These are phyloP conservation scores for Brachionus plicatilis DNA, from an alignment of 1,140 invertebrate genomes.

Conservation along the genomic window DNA sequence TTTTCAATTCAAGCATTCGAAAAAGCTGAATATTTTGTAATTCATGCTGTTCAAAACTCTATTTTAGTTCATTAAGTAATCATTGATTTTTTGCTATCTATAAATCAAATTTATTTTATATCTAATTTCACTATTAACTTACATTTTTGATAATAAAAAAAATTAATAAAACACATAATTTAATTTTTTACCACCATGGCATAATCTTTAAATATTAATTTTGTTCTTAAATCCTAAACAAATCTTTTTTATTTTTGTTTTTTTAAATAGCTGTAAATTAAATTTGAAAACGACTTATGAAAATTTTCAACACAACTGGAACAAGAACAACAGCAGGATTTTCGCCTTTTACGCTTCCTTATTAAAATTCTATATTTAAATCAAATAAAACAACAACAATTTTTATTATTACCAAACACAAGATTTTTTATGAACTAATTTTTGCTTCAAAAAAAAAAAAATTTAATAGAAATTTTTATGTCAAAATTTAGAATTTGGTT, in stretches of 20 bases:
- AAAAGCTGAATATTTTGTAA: neutral
- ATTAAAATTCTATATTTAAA: neutral
- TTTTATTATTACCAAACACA: neutral
- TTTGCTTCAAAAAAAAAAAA: neutral
- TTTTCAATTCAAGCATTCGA: neutral
- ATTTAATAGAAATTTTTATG: neutral
- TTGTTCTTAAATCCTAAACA: neutral
- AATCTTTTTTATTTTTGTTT: neutral
- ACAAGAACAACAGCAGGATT: neutral
- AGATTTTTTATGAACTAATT: neutral
- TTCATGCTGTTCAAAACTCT: neutral
- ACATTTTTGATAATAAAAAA: neutral
- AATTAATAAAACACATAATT: neutral
- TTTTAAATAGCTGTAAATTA: neutral
- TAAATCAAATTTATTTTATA: neutral
- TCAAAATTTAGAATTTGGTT: neutral
- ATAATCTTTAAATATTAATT: neutral
- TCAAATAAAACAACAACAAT: neutral
- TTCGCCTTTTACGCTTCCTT: neutral
- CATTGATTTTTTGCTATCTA: neutral
- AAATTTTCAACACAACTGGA: neutral
- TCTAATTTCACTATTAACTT: neutral
- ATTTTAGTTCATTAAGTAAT: neutral
- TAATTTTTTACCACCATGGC: neutral
- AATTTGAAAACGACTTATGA: neutral